Evolutionary conservation across 2,888 invertebrate species (phyloP), one percentile per base, ranked within the genome.

Genomic region (Pheosia gnoma): DNA sequence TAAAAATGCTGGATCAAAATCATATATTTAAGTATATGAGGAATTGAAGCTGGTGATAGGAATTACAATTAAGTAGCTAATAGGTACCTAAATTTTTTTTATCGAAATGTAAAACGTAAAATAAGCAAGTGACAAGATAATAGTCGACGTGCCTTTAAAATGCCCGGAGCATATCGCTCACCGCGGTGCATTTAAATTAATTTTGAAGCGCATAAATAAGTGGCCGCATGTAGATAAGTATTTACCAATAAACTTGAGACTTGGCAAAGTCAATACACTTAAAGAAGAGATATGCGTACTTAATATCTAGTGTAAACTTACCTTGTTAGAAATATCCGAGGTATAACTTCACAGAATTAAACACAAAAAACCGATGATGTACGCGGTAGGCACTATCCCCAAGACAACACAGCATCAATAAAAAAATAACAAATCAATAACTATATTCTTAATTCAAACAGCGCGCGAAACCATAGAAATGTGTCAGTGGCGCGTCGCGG

Each of bases 401-500:
- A 73, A 66, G 68, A 82, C 85, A 83, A 80, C 89, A 89, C 89
- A 80, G 80, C 85, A 75, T 78, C 83, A 84, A 83, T 83, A 82
- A 84, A 82, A 84, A 82, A 84, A 84, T 65, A 58, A 79, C 72
- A 77, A 84, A 78, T 68, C 67, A 76, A 74, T 76, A 82, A 39
- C 10, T 13, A 80, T 87, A 83, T 90, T 93, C 88, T 88, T 90
- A 89, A 92, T 93, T 93, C 92, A 88, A 91, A 87, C 82, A 78
- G 86, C 90, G 92, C 93, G 91, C 91, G 86, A 82, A 84, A 82
- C 80, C 74, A 81, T 83, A 89, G 88, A 93, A 93, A 92, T 93
- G 92, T 93, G 93, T 93, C 93, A 93, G 93, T 93, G 91, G 91
- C 91, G 90, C 90, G 90, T 81, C 85, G 84, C 83, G 79, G 80